phyloP scores from a whole-genome alignment of 2,888 invertebrate species.

The Erebia ligea region DNA sequence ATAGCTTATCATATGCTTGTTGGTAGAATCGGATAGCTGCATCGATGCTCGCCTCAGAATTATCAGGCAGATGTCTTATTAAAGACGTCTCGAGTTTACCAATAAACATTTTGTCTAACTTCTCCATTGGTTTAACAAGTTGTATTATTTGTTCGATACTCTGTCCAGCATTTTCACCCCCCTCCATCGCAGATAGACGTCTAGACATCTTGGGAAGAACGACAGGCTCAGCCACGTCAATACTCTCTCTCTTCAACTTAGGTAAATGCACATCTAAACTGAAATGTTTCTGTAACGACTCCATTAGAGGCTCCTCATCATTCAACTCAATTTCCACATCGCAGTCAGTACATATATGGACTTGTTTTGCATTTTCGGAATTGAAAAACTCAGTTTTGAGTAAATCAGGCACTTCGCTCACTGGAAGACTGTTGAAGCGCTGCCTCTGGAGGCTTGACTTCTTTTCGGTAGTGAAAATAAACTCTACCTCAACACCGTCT shows the following conservation, averaged over 20 bases:
- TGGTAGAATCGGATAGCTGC: slow-evolving; percentile 71
- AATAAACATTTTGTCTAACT: slow-evolving; percentile 62
- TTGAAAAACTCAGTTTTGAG: slow-evolving; percentile 67
- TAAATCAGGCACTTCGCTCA: slow-evolving; percentile 74
- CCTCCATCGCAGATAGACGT: slow-evolving; percentile 67
- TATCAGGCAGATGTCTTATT: slow-evolving; percentile 69
- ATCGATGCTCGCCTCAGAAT: slow-evolving; percentile 70
- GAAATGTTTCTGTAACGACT: slow-evolving; percentile 74
- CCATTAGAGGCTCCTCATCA: slow-evolving; percentile 75
- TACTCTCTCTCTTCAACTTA: slow-evolving; percentile 70
- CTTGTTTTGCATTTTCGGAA: slow-evolving; percentile 66
- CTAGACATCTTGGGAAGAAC: slow-evolving; percentile 74
- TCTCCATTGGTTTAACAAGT: slow-evolving; percentile 62
- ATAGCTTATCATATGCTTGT: slow-evolving; percentile 62
- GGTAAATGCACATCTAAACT: slow-evolving; percentile 67
- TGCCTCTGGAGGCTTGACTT: slow-evolving; percentile 73
- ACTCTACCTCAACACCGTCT: slow-evolving; percentile 73
- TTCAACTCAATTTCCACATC: slow-evolving; percentile 72
- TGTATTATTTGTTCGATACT: slow-evolving; percentile 60
- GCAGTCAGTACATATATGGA: slow-evolving; percentile 77
- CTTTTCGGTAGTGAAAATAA: slow-evolving; percentile 77
- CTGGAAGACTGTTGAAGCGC: slow-evolving; percentile 74
- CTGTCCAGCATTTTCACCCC: slow-evolving; percentile 61
- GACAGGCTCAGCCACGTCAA: slow-evolving; percentile 74
- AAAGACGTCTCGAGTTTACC: slow-evolving; percentile 64